Base-by-base conservation (phyloP, 2,888 invertebrate species). In the Autographa gamma region DNA sequence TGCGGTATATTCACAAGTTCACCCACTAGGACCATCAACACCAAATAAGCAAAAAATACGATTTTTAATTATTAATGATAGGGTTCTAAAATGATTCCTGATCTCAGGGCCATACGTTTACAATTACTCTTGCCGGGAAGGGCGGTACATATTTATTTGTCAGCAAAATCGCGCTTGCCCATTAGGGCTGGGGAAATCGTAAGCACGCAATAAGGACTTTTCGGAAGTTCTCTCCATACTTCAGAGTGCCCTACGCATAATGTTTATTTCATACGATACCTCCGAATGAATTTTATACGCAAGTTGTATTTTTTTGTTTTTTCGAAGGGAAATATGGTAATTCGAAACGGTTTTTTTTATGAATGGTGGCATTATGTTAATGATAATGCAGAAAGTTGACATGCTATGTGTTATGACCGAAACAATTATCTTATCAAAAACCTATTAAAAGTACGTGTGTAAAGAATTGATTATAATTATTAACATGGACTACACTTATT, bases 121-220 rank as follows among this genome's bases (percentile, higher is more conserved):
- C 91, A 91, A 91, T 91, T 90, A 90, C 88, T 91, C 87, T 88
- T 86, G 86, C 79, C 79, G 85, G 88, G 86, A 87, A 89, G 86
- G 89, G 88, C 87, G 88, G 91, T 91, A 91, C 91, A 90, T 93
- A 93, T 93, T 93, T 93, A 93, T 94, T 93, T 93, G 93, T 94
- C 93, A 93, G 93, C 93, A 82, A 93, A 93, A 93, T 93, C 92
- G 90, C 90, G 88, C 88, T 88, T 85, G 86, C 86, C 93, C 93
- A 93, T 93, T 94, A 93, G 86, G 88, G 86, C 83, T 80, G 80
- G 88, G 88, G 84, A 89, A 91, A 91, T 90, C 88, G 90, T 92
- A 89, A 90, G 91, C 92, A 93, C 92, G 93, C 92, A 91, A 93
- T 93, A 92, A 93, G 89, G 89, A 91, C 86, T 90, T 91, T 90